Base-by-base conservation (phyloP, 2,797 vertebrate genomes). In the Galaxias olidus region DNA sequence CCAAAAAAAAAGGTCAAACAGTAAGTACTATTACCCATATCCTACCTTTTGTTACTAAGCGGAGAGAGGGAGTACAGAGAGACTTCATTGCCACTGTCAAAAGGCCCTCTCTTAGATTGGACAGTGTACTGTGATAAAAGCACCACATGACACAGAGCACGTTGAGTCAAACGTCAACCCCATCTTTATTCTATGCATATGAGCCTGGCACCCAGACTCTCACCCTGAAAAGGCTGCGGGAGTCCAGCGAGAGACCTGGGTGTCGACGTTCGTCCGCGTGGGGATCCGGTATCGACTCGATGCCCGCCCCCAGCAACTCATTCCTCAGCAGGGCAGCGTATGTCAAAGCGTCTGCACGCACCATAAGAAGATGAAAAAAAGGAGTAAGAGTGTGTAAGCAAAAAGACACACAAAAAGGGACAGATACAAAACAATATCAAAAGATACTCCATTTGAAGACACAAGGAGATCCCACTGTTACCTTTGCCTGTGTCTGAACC, bases 1-100 rank as follows among this genome's bases (percentile, higher is more conserved):
- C 3, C 45, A 47, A 47, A 47, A 47, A 1, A 10, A 47, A 47
- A 3, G 6, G 30, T 30, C 2, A 30, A 30, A 30, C 30, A 30
- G 30, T 30, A 30, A 30, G 6, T 30, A 30, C 45, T 10, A 4
- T 55, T 8, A 41, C 4, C 40, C 20, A 19, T 45, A 6, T 4
- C 0, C 8, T 78, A 94, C 93, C 93, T 94, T 74, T 94, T 94
- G 89, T 93, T 94, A 75, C 92, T 94, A 67, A 94, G 92, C 0
- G 93, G 93, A 51, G 93, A 94, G 69, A 94, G 90, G 74, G 93
- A 93, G 79, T 91, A 94, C 0, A 92, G 92, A 14, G 93, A 94
- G 74, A 93, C 87, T 79, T 94, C 92, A 57, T 84, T 90, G 72
- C 89, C 88, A 41, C 84, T 84, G 81, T 91, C 88, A 40, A 85